Evolutionary conservation across 2,797 vertebrate species (phyloP).

Genomic region (Xenentodon cancila): DNA sequence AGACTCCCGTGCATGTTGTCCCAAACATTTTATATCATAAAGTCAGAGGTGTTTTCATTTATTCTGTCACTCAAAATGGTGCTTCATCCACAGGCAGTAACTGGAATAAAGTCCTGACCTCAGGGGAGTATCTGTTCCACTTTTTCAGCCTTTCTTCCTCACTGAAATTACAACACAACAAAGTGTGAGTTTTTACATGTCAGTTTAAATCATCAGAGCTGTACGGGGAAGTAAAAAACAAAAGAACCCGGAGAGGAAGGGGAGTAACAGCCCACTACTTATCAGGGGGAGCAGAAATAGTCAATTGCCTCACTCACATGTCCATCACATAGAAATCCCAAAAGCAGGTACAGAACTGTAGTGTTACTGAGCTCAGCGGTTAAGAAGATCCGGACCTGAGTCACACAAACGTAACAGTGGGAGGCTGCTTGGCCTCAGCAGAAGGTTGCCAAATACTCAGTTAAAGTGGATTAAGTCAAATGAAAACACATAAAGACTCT

Average conservation of each 20-base stretch:
- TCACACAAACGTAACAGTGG: too few relatives aligned
- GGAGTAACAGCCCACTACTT: background rate
- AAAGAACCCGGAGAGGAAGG: constrained; percentile 2
- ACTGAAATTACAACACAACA: constrained; percentile 8
- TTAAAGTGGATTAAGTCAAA: too few relatives aligned
- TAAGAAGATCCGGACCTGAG: too few relatives aligned
- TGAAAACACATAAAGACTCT: too few relatives aligned
- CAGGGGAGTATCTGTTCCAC: background rate
- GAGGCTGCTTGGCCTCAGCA: too few relatives aligned
- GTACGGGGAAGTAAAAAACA: constrained; percentile 9
- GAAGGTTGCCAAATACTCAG: too few relatives aligned
- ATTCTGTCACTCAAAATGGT: background rate
- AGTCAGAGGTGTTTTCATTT: background rate
- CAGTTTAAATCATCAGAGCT: background rate
- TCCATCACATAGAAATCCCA: background rate
- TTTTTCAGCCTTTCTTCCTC: background rate
- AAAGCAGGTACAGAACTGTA: background rate
- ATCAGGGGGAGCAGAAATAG: background rate
- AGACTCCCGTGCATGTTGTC: too few relatives aligned
- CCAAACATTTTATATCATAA: too few relatives aligned
- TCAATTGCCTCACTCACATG: background rate
- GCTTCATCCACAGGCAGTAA: background rate
- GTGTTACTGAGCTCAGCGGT: too few relatives aligned
- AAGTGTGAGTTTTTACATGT: background rate
- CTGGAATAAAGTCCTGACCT: background rate